Evolutionary conservation across 2,888 invertebrate species (phyloP).

Genomic region (Chydorus sphaericus): DNA sequence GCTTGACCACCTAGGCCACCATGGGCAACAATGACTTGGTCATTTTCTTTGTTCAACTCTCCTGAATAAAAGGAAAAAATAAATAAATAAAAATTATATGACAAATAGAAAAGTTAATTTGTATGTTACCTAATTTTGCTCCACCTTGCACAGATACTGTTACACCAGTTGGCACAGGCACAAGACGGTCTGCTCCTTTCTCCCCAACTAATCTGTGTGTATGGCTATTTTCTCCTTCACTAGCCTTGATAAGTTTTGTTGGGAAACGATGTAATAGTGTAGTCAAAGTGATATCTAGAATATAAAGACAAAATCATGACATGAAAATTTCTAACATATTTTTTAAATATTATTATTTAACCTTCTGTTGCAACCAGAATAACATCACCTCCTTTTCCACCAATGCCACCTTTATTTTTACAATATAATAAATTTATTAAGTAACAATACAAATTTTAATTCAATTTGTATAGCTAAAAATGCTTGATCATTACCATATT

Average conservation of each 20-base stretch:
- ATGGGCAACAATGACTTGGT: slow-evolving; percentile 53
- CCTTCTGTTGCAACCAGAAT: slow-evolving; percentile 35
- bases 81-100: background rate
- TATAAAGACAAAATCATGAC: slow-evolving; percentile 13
- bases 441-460: too few species aligned
- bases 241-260: slow-evolving; percentile 45
- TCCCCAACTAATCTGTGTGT: slow-evolving; percentile 56
- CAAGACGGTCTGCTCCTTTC: slow-evolving; percentile 49
- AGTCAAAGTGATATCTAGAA: slow-evolving; percentile 25
- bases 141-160: slow-evolving; percentile 52
- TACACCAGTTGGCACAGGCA: slow-evolving; percentile 72
- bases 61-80: slow-evolving; percentile 34
- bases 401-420: slow-evolving; percentile 36
- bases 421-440: slow-evolving; percentile 32
- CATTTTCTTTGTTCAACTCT: slow-evolving; percentile 52
- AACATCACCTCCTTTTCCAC: slow-evolving; percentile 82
- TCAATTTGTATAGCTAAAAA: too few species aligned
- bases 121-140: slow-evolving; percentile 40
- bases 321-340: background rate
- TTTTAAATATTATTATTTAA: slow-evolving; percentile 39
- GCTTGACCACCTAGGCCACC: slow-evolving; percentile 72
- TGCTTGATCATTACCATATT: slow-evolving; percentile 45
- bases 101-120: slow-evolving; percentile 17
- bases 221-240: slow-evolving; percentile 58
- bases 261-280: slow-evolving; percentile 33